Conservation (phyloP, 2,888 invertebrate species). For the Cataglyphis albicans region DNA sequence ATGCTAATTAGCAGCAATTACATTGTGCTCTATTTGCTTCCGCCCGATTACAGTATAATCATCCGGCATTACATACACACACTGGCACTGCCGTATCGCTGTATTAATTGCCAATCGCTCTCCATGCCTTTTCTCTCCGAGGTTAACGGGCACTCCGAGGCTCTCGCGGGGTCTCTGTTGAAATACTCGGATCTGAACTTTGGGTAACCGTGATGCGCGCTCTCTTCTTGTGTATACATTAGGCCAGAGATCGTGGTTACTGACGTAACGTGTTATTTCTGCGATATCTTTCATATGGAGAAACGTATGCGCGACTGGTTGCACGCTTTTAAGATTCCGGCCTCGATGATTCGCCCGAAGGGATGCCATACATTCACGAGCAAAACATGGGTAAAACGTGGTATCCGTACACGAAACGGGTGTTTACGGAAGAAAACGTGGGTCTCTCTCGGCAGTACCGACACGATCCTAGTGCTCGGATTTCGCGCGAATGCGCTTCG, state of each 20-base stretch:
- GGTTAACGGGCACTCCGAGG: constrained; percentile 3
- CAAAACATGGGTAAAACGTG: background rate
- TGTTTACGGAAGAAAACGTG: constrained; percentile 29
- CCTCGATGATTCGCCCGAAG: background rate
- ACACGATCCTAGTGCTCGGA: constrained; percentile 37
- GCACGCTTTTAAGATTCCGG: constrained; percentile 39
- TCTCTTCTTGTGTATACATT: constrained; percentile 28
- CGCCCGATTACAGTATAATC: constrained; percentile 25
- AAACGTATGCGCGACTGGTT: background rate
- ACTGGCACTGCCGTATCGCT: background rate
- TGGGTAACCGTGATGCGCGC: constrained; percentile 4
- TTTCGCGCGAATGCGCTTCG: constrained; percentile 43
- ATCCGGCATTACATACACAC: background rate
- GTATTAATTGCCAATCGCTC: constrained; percentile 30
- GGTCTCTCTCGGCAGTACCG: background rate
- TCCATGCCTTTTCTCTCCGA: background rate
- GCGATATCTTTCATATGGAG: constrained; percentile 30
- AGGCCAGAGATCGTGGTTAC: constrained; percentile 28
- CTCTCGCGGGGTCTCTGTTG: constrained; percentile 7
- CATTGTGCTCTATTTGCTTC: constrained; percentile 25
- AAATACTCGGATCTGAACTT: constrained; percentile 20
- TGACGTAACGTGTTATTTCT: constrained; percentile 50
- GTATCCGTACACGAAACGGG: constrained; percentile 14
- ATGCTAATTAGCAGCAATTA: constrained; percentile 15
- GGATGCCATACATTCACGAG: background rate